Evolutionary conservation across 1,140 invertebrate species (phyloP).

Genomic region (Mamestra configurata): DNA sequence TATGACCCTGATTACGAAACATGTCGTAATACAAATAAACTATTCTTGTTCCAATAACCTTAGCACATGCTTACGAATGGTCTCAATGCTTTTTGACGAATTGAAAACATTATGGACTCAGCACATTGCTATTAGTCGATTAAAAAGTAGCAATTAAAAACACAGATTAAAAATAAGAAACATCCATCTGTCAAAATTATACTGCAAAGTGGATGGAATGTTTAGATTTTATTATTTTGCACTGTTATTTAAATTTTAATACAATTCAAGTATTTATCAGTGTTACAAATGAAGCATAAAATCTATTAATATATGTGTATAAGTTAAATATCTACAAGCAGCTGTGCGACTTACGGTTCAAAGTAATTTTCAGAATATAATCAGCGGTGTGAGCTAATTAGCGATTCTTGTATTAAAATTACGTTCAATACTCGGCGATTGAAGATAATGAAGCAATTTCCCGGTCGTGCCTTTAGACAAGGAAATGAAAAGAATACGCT

Average conservation of each 20-base stretch:
- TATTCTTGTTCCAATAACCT: too few species aligned
- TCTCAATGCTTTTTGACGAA: too few species aligned
- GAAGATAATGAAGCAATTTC: slow-evolving; percentile 26
- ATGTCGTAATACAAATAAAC: too few species aligned
- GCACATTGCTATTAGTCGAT: too few species aligned
- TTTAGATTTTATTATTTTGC: slow-evolving; percentile 37
- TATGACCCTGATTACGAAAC: too few species aligned
- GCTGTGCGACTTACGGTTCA: background rate
- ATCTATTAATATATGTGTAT: background rate
- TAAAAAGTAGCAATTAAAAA: background rate
- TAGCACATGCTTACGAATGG: too few species aligned
- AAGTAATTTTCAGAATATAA: slow-evolving; percentile 35
- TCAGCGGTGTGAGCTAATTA: slow-evolving; percentile 41
- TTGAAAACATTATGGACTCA: too few species aligned
- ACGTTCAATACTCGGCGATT: slow-evolving; percentile 27
- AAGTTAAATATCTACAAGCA: background rate
- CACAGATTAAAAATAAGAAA: slow-evolving; percentile 38
- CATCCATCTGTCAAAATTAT: slow-evolving; percentile 36
- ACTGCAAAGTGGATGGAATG: slow-evolving; percentile 41
- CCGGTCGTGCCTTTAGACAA: background rate
- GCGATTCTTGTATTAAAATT: slow-evolving; percentile 44
- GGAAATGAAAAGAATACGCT: background rate
- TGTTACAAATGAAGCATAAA: background rate
- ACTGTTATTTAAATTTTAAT: slow-evolving; percentile 20
- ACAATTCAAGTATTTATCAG: background rate